Base-by-base conservation (phyloP, 2,113 vertebrate species). In the Forbesichthys papilliferus region DNA sequence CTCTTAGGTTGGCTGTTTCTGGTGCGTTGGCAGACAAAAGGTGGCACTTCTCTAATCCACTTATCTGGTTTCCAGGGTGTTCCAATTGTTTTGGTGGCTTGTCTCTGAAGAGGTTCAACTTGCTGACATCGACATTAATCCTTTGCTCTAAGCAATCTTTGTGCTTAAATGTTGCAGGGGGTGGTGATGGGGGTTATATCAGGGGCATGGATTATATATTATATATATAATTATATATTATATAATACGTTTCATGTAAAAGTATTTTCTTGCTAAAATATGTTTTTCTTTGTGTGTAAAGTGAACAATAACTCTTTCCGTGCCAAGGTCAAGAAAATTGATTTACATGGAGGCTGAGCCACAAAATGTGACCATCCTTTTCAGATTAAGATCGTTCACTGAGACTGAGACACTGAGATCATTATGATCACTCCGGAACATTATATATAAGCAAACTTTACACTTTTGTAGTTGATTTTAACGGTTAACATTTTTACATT, bases 1-100 rank as follows among this genome's bases (percentile, higher is more conserved):
- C 18, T 73, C 66, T 71, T 70, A 52, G 73, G 70, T 48, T 69
- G 78, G 68, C 58, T n/a, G 69, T 11, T 53, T 59, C 46, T 9
- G 18, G 77, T 53, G 76, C 73, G 71, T 66, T 33, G 68, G 80
- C 81, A 83, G 88, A 85, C 86, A 80, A 79, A 85, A 82, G 74
- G 77, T 87, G 80, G 69, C 79, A 83, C 52, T 68, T 53, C 71
- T 73, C 68, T 91, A 92, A 92, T 88, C 89, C 81, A 60, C 87
- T 90, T 89, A 91, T 73, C 84, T 84, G 64, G 74, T 86, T 61
- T 86, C 68, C 73, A 77, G 81, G 82, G 84, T 85, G 82, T 86
- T 79, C 66, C 67, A 75, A 76, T 83, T 86, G 79, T 73, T 61
- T 48, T 27, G 8, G 3, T 6, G 55, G 69, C 34, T 67, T 81